Evolutionary conservation across 2,113 vertebrate species (phyloP).

Genomic region (Psilopsiagon aurifrons): DNA sequence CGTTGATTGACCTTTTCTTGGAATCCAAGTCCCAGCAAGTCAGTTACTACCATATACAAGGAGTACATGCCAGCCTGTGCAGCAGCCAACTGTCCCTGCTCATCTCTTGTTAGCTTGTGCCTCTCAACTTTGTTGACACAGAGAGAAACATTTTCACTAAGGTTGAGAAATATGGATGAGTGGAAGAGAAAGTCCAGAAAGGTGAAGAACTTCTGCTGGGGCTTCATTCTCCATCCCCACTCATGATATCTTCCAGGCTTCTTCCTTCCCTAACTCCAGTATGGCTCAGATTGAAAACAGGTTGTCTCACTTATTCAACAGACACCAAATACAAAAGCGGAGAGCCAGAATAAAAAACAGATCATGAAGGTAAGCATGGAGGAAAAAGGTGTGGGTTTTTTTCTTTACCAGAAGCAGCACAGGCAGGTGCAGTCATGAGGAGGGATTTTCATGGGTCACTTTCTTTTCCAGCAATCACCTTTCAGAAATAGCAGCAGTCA

Average conservation of each 20-base stretch:
- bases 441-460: background rate
- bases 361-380: background rate
- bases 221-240: background rate
- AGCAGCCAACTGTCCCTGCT: background rate
- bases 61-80: background rate
- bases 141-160: background rate
- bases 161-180: background rate
- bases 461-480: background rate
- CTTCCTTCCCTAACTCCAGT: background rate
- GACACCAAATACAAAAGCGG: background rate
- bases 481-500: background rate
- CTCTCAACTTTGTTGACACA: background rate
- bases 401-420: background rate
- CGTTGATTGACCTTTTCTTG: background rate
- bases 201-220: background rate
- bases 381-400: background rate
- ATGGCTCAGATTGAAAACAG: background rate
- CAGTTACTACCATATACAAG: background rate
- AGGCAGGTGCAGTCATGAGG: background rate
- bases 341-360: background rate
- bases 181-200: background rate
- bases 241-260: background rate
- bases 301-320: background rate
- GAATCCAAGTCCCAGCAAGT: background rate
- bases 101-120: background rate